These are phyloP conservation scores for Drosophila mayri DNA, from an alignment of 1,140 invertebrate genomes.

Conservation along the genomic window DNA sequence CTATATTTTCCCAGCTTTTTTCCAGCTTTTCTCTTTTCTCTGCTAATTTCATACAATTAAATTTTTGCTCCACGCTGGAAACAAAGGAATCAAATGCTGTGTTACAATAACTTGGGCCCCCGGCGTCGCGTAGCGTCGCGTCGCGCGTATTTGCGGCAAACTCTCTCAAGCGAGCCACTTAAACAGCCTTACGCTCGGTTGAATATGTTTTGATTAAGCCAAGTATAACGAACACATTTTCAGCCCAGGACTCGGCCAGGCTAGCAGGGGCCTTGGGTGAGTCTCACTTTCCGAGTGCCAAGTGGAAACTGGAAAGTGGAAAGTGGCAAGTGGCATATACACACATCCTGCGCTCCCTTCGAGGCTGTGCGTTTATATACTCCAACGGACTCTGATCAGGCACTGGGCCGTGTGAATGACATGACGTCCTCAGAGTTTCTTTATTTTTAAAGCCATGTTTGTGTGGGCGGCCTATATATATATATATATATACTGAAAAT, in stretches of 20 bases:
- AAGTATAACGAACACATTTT: slow-evolving; percentile 82
- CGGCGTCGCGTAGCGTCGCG: slow-evolving; percentile 10
- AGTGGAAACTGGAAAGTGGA: slow-evolving; percentile 8
- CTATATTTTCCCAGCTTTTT: neutral
- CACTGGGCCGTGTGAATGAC: slow-evolving; percentile 62
- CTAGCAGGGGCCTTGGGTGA: slow-evolving; percentile 23
- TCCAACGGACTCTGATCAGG: slow-evolving; percentile 71
- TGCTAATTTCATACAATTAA: slow-evolving; percentile 78
- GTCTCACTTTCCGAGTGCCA: slow-evolving; percentile 48
- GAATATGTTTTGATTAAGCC: slow-evolving; percentile 82
- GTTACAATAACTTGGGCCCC: slow-evolving; percentile 71
- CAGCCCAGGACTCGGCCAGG: slow-evolving; percentile 37
- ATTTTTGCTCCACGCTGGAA: slow-evolving; percentile 59
- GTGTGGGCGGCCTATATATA: neutral
- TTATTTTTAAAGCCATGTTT: slow-evolving; percentile 56
- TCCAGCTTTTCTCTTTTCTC: slow-evolving; percentile 15
- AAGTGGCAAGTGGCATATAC: slow-evolving; percentile 3
- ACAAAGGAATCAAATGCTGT: slow-evolving; percentile 81
- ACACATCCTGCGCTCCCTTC: neutral
- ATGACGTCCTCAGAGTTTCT: slow-evolving; percentile 50
- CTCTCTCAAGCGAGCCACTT: slow-evolving; percentile 81
- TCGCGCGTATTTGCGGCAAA: slow-evolving; percentile 72
- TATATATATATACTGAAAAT: neutral
- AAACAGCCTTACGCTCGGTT: slow-evolving; percentile 79
- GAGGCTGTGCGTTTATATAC: slow-evolving; percentile 61